Evolutionary conservation across 2,888 invertebrate species (phyloP), one percentile per base, ranked within the genome.

Genomic region (Tipula unca): DNA sequence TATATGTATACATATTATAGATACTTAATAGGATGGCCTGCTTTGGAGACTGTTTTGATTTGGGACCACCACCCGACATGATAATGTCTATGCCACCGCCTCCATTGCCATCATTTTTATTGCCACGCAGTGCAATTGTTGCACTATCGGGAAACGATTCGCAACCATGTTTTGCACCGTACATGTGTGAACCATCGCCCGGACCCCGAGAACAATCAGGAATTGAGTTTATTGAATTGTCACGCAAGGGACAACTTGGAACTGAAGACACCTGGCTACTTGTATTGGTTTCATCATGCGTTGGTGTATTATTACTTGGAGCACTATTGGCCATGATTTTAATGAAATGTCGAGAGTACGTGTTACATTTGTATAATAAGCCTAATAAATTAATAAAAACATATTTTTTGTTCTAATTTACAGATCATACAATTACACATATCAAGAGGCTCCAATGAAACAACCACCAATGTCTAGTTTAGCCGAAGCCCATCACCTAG

Each of bases 31-130:
- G 89, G 89, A 88, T 90, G 85, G 89, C 89, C 86, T 90, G 90
- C 86, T 87, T 90, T 86, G 90, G 90, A 85, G 89, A 91, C 86
- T 91, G 91, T 86, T 89, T 89, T 82, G 89, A 89, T 86, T 88
- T 89, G 54, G 90, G 89, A 13, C 91, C 91, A 84, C 97, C 97
- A 0, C 97, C 97, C 0, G 95, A 96, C 90, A 94, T 93, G 86
- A 96, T 96, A 87, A 91, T 96, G 85, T 94, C 94, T 88, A 94
- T 97, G 92, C 97, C 97, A 6, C 97, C 97, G 82, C 97, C 97
- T 0, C 97, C 96, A 0, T 92, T 96, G 87, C 96, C 96, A 2
- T 93, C 94, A 0, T 96, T 96, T 91, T 91, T 97, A 86, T 88
- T 91, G 82, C 90, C 91, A 2, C 89, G 89, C 84, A 89, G 89